phyloP scores from a whole-genome alignment of 2,113 vertebrate genomes.

The Calidris pygmaea region DNA sequence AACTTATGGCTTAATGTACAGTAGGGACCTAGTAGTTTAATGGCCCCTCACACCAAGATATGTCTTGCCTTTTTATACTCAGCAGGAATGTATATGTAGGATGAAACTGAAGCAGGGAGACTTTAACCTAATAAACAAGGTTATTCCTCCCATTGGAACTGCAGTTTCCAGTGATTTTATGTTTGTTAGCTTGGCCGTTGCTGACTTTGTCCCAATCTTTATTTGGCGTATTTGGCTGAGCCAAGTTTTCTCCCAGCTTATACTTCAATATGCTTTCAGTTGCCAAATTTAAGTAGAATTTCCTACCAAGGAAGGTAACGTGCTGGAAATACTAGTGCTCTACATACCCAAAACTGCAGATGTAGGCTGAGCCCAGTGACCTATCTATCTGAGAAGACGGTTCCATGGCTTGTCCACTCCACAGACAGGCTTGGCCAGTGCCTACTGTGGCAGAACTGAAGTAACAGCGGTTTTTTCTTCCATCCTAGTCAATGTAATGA shows the following conservation, averaged over 20 bases:
- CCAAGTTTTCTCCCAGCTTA: not conserved
- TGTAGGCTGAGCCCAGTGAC: not conserved
- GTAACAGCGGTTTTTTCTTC: not conserved
- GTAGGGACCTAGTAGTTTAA: not conserved
- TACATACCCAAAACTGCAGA: not conserved
- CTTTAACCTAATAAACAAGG: not conserved
- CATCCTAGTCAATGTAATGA: not conserved
- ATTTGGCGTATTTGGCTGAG: not conserved
- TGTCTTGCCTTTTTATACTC: not conserved
- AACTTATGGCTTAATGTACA: not conserved
- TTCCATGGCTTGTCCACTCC: not conserved
- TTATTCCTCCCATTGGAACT: not conserved
- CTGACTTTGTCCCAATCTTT: not conserved
- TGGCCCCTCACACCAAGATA: not conserved
- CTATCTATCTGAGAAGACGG: not conserved
- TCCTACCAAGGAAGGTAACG: not conserved
- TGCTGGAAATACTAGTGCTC: not conserved
- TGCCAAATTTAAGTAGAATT: not conserved
- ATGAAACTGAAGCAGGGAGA: not conserved
- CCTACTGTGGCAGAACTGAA: not conserved
- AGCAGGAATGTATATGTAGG: not conserved
- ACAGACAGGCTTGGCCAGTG: not conserved
- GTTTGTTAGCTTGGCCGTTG: not conserved
- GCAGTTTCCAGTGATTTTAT: not conserved
- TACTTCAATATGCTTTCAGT: not conserved